Conservation (phyloP, 1,140 invertebrate genomes). For the Archivesica marissinica region DNA sequence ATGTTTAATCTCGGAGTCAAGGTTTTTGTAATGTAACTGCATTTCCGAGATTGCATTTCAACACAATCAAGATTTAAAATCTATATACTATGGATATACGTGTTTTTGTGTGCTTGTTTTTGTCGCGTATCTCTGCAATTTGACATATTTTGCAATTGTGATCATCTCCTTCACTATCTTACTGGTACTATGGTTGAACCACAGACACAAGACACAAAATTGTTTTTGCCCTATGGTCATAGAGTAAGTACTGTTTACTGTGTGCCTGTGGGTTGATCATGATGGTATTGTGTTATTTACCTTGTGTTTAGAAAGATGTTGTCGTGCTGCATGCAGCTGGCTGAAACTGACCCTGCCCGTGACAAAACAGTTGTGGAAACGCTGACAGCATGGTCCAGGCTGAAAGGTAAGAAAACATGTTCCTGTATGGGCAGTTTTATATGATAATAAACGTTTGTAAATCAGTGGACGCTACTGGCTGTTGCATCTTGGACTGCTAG, state of each 20-base stretch:
- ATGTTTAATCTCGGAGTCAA: too few relatives aligned
- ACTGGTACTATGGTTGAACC: neutral
- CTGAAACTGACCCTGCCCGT: conserved; percentile 26
- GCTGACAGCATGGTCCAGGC: conserved; percentile 28
- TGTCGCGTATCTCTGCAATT: too few relatives aligned
- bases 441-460: too few relatives aligned
- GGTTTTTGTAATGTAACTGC: too few relatives aligned
- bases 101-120: too few relatives aligned
- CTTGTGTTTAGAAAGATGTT: conserved; percentile 36
- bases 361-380: conserved; percentile 23
- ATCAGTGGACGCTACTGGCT: too few relatives aligned
- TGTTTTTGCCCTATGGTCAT: neutral
- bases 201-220: neutral
- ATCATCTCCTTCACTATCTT: neutral
- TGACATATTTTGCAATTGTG: too few relatives aligned
- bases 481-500: too few relatives aligned
- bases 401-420: neutral
- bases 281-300: neutral
- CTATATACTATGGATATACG: too few relatives aligned
- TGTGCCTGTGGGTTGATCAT: neutral
- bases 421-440: too few relatives aligned
- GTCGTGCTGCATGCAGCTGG: conserved; percentile 19
- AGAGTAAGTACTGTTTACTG: neutral
- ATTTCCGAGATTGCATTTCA: too few relatives aligned
- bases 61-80: too few relatives aligned